Evolutionary conservation across 1,140 invertebrate species (phyloP).

Genomic region (Drosophila repletoides): DNA sequence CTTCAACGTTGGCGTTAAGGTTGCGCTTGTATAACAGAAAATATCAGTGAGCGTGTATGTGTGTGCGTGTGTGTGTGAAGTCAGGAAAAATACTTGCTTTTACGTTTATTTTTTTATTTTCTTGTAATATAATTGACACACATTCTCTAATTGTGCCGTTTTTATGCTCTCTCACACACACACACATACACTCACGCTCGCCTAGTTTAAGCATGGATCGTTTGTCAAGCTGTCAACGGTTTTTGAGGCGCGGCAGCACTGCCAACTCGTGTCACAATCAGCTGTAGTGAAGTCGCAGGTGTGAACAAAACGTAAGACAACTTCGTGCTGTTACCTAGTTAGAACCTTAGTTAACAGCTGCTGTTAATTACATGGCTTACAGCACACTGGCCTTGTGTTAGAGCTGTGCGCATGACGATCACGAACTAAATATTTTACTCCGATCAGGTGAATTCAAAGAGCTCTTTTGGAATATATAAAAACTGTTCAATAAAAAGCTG

Average conservation of each 20-base stretch:
- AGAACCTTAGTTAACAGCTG: slow-evolving; percentile 20
- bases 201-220: slow-evolving; percentile 19
- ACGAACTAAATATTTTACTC: too few relatives aligned
- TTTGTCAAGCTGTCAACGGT: slow-evolving; percentile 55
- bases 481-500: too few relatives aligned
- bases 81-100: slow-evolving; percentile 67
- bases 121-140: slow-evolving; percentile 75
- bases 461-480: too few relatives aligned
- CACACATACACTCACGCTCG: background rate
- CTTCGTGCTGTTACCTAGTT: slow-evolving; percentile 7
- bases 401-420: too few relatives aligned
- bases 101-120: slow-evolving; percentile 32
- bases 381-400: slow-evolving; percentile 10
- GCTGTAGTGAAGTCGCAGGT: slow-evolving; percentile 49
- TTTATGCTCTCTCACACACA: slow-evolving; percentile 15
- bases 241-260: slow-evolving; percentile 32
- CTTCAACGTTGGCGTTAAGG: slow-evolving; percentile 45
- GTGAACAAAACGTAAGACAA: slow-evolving; percentile 12
- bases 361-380: background rate
- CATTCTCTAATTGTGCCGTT: slow-evolving; percentile 74
- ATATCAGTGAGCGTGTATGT: slow-evolving; percentile 15
- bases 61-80: slow-evolving; percentile 36
- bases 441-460: too few relatives aligned
- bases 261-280: slow-evolving; percentile 51
- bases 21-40: slow-evolving; percentile 33